Evolutionary conservation across 2,113 vertebrate species (phyloP).

Genomic region (Oreotrochilus melanogaster): DNA sequence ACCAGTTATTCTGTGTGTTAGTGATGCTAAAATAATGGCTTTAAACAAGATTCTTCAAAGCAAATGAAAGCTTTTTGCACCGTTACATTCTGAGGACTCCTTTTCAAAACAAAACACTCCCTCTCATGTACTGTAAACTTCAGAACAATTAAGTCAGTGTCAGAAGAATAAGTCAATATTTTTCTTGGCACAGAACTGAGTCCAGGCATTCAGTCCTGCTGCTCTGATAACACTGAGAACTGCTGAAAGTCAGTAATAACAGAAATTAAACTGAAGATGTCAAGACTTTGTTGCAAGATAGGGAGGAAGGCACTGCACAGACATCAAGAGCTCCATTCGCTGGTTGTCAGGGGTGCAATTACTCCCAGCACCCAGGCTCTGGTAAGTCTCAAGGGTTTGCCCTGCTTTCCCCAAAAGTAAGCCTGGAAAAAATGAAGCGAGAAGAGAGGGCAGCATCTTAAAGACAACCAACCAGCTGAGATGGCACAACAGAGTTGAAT

Average conservation of each 20-base stretch:
- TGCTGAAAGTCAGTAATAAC: slow-evolving; percentile 31
- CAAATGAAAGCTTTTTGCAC: background rate
- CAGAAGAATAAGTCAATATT: slow-evolving; percentile 49
- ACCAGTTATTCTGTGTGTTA: slow-evolving; percentile 22
- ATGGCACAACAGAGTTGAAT: background rate
- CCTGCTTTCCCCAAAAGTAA: background rate
- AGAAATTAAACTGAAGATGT: slow-evolving; percentile 21
- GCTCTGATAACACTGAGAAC: slow-evolving; percentile 31
- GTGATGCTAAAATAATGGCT: slow-evolving; percentile 8
- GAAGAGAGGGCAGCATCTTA: background rate
- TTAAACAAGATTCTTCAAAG: background rate
- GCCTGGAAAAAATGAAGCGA: background rate
- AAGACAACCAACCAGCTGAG: background rate
- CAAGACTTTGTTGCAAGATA: background rate
- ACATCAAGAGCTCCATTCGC: slow-evolving; percentile 27
- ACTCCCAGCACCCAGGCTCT: background rate
- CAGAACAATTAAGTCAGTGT: slow-evolving; percentile 54
- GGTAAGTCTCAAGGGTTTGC: background rate
- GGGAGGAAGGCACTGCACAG: slow-evolving; percentile 3
- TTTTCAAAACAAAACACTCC: slow-evolving; percentile 7
- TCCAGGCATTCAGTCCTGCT: background rate
- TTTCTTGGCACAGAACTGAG: slow-evolving; percentile 40
- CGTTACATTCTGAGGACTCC: background rate
- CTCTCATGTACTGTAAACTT: slow-evolving; percentile 47
- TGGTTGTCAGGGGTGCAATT: background rate